phyloP scores from a whole-genome alignment of 2,888 invertebrate species.

The Zhuqinia jingwanae region DNA sequence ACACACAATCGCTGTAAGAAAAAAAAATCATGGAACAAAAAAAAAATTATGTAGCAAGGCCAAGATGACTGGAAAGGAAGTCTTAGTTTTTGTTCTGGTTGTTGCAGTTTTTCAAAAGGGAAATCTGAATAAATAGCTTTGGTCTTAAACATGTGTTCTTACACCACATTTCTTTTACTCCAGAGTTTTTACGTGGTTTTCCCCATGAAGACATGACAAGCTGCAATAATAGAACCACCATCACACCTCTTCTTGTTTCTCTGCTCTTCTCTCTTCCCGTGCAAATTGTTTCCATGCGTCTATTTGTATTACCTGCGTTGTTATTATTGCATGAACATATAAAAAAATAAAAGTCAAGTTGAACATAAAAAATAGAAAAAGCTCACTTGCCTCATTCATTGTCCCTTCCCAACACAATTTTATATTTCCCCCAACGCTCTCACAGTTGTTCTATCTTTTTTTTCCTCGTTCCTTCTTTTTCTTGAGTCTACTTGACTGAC shows the following conservation, averaged over 20 bases:
- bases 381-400: slow-evolving; percentile 6
- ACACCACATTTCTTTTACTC: slow-evolving; percentile 25
- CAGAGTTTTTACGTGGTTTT: slow-evolving; percentile 12
- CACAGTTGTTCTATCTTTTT: neutral
- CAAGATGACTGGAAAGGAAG: too few relatives aligned
- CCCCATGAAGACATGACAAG: neutral
- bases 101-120: too few relatives aligned
- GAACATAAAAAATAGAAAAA: neutral
- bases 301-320: neutral
- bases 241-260: neutral
- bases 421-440: neutral
- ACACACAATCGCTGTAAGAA: too few relatives aligned
- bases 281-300: neutral
- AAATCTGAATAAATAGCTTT: slow-evolving; percentile 21
- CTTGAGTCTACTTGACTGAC: slow-evolving; percentile 34
- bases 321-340: slow-evolving; percentile 20
- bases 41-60: too few relatives aligned
- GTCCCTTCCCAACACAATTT: neutral
- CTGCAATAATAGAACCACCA: too few relatives aligned
- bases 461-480: neutral
- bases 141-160: slow-evolving; percentile 9
- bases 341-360: slow-evolving; percentile 33
- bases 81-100: too few relatives aligned
- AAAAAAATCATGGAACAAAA: too few relatives aligned
- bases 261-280: neutral